phyloP scores from a whole-genome alignment of 2,797 vertebrate genomes.

The Gadopsis bispinosus region DNA sequence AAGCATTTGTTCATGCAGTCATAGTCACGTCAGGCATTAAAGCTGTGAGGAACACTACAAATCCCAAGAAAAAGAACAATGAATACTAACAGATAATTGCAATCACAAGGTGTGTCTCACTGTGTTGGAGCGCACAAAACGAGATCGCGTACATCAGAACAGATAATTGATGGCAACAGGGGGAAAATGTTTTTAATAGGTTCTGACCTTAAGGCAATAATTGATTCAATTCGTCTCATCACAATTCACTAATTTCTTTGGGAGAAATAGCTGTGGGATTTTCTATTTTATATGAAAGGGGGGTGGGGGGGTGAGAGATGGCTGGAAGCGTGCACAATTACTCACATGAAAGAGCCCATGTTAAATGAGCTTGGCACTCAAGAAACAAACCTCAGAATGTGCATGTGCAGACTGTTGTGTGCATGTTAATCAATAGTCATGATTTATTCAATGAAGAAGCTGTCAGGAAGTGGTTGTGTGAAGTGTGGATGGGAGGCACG shows the following conservation, averaged over 20 bases:
- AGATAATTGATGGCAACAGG: constrained; percentile 76
- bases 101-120: constrained; percentile 63
- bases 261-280: constrained; percentile 74
- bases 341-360: constrained; percentile 82
- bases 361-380: constrained; percentile 80
- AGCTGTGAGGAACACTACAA: background rate
- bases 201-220: constrained; percentile 82
- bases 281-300: constrained; percentile 64
- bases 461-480: constrained; percentile 79
- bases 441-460: constrained; percentile 83
- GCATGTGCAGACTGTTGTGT: constrained; percentile 66
- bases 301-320: constrained; percentile 49
- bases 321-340: constrained; percentile 78
- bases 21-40: constrained; percentile 9
- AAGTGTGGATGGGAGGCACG: constrained; percentile 71
- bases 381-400: constrained; percentile 79
- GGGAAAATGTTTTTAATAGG: constrained; percentile 75
- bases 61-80: constrained; percentile 38
- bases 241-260: constrained; percentile 78
- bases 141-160: constrained; percentile 62
- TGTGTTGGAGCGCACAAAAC: constrained; percentile 52
- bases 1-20: constrained; percentile 37
- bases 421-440: constrained; percentile 86
- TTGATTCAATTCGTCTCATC: constrained; percentile 79
- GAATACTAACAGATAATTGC: constrained; percentile 59